Evolutionary conservation across 2,888 invertebrate genomes (phyloP).

Genomic region (Gisinianus flammeolus): DNA sequence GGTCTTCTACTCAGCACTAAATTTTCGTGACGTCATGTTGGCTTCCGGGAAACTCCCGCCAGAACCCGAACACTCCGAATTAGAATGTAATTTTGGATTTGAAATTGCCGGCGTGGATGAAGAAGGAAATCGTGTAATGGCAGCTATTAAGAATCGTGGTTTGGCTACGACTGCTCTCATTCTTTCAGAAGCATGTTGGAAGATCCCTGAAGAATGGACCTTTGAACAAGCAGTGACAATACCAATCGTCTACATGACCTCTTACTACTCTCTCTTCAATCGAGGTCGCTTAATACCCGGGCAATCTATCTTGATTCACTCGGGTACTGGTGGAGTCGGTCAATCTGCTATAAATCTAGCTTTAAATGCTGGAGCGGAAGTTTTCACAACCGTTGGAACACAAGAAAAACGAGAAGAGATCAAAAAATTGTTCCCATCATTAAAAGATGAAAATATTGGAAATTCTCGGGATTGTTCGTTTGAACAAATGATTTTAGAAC

Average conservation of each 20-base stretch:
- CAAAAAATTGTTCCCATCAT: slow-evolving; percentile 78
- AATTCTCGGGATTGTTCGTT: slow-evolving; percentile 31
- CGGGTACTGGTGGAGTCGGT: slow-evolving; percentile 75
- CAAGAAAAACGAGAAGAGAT: slow-evolving; percentile 86
- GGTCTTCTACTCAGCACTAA: slow-evolving; percentile 84
- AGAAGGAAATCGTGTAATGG: too few species aligned
- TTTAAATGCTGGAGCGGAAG: slow-evolving; percentile 69
- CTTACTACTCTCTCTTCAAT: slow-evolving; percentile 69
- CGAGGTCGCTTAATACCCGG: slow-evolving; percentile 66
- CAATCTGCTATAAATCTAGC: slow-evolving; percentile 77
- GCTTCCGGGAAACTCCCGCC: slow-evolving; percentile 86
- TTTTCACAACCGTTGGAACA: slow-evolving; percentile 76
- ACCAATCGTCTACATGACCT: slow-evolving; percentile 71
- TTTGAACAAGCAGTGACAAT: slow-evolving; percentile 72
- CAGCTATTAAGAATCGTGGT: slow-evolving; percentile 65
- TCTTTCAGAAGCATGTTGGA: slow-evolving; percentile 66
- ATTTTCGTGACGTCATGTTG: slow-evolving; percentile 95
- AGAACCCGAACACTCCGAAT: slow-evolving; percentile 75
- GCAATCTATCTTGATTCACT: slow-evolving; percentile 65
- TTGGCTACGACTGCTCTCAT: too few species aligned
- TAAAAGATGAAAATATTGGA: slow-evolving; percentile 73
- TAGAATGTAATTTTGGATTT: slow-evolving; percentile 69
- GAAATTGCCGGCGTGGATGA: slow-evolving; percentile 66
- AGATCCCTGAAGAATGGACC: slow-evolving; percentile 69
- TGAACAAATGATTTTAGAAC: too few species aligned